Evolutionary conservation across 2,797 vertebrate genomes (phyloP), one percentile per base, ranked within the genome.

Genomic region (Salmo trutta): DNA sequence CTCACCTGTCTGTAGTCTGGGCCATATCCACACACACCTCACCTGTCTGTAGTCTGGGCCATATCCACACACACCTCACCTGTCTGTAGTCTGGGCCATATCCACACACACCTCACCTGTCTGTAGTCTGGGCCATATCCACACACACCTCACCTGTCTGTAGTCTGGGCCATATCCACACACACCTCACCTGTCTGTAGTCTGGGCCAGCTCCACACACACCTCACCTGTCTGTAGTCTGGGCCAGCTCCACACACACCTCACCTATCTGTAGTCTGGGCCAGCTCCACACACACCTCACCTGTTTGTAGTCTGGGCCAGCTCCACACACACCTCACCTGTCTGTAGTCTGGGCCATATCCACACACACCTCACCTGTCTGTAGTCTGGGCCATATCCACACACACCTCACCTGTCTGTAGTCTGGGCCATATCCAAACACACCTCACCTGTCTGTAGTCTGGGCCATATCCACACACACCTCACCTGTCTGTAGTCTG

Each of bases 331-430:
- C 16, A 36, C 36, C 24, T 24, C n/a, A n/a, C n/a, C n/a, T n/a
- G n/a, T n/a, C n/a, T n/a, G n/a, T n/a, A n/a, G n/a, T n/a, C n/a
- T n/a, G n/a, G n/a, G n/a, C n/a, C n/a, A n/a, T n/a, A n/a, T n/a
- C n/a, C n/a, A n/a, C n/a, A n/a, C n/a, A n/a, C n/a, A 17, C 98
- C 98, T 2, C 95, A 97, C 31, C 94, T 94, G 82, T 96, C 95
- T 0, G 97, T 99, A 6, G 94, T 94, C 75, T 99, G 98, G 98
- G 95, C 95, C 68, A 98, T 97, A 90, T 97, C 97, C 27, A 66
- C 19, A 8, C 19, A 19, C 68, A 19, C 33, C 6, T 7, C 36
- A 36, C 67, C 0, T 62, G 31, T 74, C 10, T 17, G 53, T 19
- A n/a, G 5, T 2, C 5, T 21, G 56, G 19, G 2, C 56, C 56